Percentiles rank a stretch among this genome's conserved stretches.
Evolutionary conservation across 2,797 vertebrate species (phyloP).

Genomic region (Acanthiza pusilla): DNA sequence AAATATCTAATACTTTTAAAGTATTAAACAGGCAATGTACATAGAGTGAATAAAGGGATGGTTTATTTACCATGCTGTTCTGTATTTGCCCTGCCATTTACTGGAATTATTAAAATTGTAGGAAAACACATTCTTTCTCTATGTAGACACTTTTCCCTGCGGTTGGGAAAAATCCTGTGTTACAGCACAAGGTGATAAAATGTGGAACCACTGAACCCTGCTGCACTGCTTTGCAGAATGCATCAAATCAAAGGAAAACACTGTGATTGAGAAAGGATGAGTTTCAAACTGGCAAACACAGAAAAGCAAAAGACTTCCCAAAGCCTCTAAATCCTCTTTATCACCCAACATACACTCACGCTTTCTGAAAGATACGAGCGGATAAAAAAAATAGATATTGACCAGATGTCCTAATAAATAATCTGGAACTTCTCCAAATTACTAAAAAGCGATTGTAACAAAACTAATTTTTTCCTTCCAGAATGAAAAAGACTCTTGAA

Average conservation of each 20-base stretch:
- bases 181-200: background rate
- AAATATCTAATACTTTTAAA: background rate
- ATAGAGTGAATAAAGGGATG: background rate
- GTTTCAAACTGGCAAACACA: background rate
- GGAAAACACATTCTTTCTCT: background rate
- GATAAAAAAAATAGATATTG: background rate
- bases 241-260: background rate
- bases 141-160: background rate
- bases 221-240: background rate
- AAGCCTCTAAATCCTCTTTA: background rate
- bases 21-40: background rate
- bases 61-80: background rate
- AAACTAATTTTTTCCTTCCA: background rate
- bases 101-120: background rate
- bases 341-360: background rate
- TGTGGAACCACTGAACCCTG: background rate
- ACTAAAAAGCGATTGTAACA: background rate
- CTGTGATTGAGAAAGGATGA: background rate
- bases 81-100: background rate
- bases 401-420: conserved; percentile 3
- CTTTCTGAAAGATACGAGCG: background rate
- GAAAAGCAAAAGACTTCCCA: background rate
- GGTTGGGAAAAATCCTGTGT: background rate
- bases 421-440: conserved; percentile 11
- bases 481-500: background rate